Conservation (phyloP, 1,140 invertebrate species). For the Neodiprion lecontei region DNA sequence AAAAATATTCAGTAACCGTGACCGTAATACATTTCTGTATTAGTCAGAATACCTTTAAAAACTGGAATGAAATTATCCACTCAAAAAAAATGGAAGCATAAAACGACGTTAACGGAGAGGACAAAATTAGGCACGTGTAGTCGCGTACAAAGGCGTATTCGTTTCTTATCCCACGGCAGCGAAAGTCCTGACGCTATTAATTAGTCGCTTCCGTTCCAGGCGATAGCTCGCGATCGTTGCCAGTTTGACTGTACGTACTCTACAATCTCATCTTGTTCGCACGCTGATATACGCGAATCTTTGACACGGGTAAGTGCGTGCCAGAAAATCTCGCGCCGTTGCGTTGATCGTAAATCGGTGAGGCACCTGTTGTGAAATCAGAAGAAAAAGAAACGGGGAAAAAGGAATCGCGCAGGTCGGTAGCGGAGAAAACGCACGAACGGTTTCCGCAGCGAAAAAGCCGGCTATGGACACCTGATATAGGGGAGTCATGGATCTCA, state of each 20-base stretch:
- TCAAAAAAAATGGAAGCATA: too few relatives aligned
- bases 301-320: not conserved
- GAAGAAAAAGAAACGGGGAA: not conserved
- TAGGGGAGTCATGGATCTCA: slow-evolving; percentile 21
- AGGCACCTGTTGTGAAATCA: too few relatives aligned
- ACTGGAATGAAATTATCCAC: too few relatives aligned
- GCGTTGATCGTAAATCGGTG: not conserved
- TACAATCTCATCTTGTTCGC: not conserved
- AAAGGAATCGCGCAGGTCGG: not conserved
- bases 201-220: not conserved
- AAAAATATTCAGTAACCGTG: too few relatives aligned
- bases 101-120: too few relatives aligned
- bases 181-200: not conserved
- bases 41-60: too few relatives aligned
- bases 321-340: not conserved
- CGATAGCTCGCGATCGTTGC: not conserved
- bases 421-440: not conserved
- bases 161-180: not conserved
- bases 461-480: slow-evolving; percentile 17
- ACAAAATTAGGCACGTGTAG: too few relatives aligned
- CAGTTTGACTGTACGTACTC: not conserved
- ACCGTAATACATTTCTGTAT: too few relatives aligned
- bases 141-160: not conserved
- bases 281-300: not conserved
- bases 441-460: not conserved